Evolutionary conservation across 2,888 invertebrate species (phyloP).

Genomic region (Tachina grossa): DNA sequence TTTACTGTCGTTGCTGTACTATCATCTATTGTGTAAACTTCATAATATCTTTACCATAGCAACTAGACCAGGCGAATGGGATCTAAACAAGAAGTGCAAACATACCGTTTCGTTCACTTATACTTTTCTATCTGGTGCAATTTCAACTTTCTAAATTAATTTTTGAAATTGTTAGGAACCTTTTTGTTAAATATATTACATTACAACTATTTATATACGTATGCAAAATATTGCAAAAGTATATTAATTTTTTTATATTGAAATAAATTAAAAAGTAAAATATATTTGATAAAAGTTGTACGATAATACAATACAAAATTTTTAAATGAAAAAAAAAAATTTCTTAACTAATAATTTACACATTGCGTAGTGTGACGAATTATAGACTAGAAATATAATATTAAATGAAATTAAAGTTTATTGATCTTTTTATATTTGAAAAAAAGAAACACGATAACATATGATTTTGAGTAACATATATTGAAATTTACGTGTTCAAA

Average conservation of each 20-base stretch:
- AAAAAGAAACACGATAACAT: no score
- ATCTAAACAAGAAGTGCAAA: constrained; percentile 20
- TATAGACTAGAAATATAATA: no score
- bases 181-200: constrained; percentile 37
- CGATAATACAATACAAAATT: no score
- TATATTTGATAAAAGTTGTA: no score
- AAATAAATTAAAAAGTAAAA: constrained; percentile 4
- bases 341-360: no score
- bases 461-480: no score
- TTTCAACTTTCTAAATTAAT: constrained; percentile 68
- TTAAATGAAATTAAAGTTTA: no score
- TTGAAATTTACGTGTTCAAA: not conserved
- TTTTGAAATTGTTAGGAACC: constrained; percentile 53
- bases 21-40: constrained; percentile 49
- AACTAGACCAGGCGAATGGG: constrained; percentile 15
- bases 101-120: not conserved
- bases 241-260: not conserved
- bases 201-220: constrained; percentile 10
- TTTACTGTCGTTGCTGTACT: constrained; percentile 15
- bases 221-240: constrained; percentile 23
- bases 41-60: constrained; percentile 56
- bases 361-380: no score
- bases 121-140: constrained; percentile 50
- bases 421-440: no score
- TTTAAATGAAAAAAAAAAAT: no score